phyloP scores from a whole-genome alignment of 30 jellyfish, hydroid and myxozoan species.

The Pseudorhiza aurosa region DNA sequence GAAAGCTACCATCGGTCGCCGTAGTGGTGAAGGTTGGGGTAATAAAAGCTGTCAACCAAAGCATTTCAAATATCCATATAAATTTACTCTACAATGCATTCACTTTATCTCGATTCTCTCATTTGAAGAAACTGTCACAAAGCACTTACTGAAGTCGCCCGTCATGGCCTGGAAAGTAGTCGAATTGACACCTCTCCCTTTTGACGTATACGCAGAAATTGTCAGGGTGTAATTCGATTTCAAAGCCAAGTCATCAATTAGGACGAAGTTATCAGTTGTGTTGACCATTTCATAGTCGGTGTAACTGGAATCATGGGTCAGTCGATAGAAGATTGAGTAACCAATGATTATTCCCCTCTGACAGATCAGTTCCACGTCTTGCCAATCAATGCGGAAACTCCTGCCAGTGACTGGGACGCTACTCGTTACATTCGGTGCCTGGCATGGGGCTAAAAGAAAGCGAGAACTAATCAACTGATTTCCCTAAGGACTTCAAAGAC shows the following conservation, averaged over 20 bases:
- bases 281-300: neutral
- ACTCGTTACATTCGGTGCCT: constrained; percentile 29
- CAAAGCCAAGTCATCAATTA: constrained; percentile 27
- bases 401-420: constrained; percentile 22
- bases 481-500: no score
- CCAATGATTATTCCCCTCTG: constrained; percentile 25
- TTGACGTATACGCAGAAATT: constrained; percentile 53
- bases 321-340: neutral
- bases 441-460: constrained; percentile 11
- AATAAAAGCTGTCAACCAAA: no score
- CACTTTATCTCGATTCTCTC: no score
- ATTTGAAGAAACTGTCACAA: neutral
- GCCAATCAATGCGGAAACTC: constrained; percentile 34
- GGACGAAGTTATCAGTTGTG: constrained; percentile 3
- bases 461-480: no score
- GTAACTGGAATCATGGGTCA: neutral
- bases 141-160: constrained; percentile 62
- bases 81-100: no score
- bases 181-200: constrained; percentile 51
- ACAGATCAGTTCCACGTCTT: constrained; percentile 19
- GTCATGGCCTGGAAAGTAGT: constrained; percentile 10
- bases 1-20: no score
- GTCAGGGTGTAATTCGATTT: constrained; percentile 9
- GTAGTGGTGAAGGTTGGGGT: no score
- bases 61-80: no score